A percentile compares a stretch with the other conserved stretches of the same genome.
phyloP scores from a whole-genome alignment of 2,888 invertebrate genomes.

The Eurois occulta region DNA sequence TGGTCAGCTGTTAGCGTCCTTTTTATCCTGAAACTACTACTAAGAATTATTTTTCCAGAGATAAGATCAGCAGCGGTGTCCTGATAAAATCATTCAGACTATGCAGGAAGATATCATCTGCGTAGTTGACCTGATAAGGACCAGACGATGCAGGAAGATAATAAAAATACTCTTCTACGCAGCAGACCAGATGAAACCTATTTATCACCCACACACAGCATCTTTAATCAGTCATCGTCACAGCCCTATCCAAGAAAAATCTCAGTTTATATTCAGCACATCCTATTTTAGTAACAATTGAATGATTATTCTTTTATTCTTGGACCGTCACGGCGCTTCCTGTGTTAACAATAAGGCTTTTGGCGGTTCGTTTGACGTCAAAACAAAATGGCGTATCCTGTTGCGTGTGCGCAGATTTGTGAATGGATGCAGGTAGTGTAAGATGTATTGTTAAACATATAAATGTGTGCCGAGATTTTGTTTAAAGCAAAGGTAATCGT shows the following conservation, averaged over 20 bases:
- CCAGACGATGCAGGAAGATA: not conserved
- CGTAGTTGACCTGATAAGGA: not conserved
- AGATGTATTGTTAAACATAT: constrained; percentile 8
- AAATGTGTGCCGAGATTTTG: not conserved
- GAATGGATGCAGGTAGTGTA: constrained; percentile 20
- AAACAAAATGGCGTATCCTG: constrained; percentile 37
- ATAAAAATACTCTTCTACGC: not conserved
- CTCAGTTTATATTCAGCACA: constrained; percentile 67
- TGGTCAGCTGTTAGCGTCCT: not conserved
- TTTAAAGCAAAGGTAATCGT: not conserved
- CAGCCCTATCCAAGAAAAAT: constrained; percentile 62
- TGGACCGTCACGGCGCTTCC: constrained; percentile 64
- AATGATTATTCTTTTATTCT: constrained; percentile 68
- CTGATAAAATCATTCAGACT: constrained; percentile 2
- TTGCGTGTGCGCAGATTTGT: constrained; percentile 46
- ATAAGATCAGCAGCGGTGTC: not conserved
- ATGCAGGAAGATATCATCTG: not conserved
- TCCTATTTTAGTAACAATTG: constrained; percentile 74
- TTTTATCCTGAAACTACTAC: too few relatives aligned
- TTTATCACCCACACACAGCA: constrained; percentile 15
- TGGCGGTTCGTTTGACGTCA: constrained; percentile 55
- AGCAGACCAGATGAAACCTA: not conserved
- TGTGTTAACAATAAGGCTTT: constrained; percentile 54
- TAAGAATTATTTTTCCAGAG: not conserved
- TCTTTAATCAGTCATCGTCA: not conserved